Base-by-base conservation (phyloP, 2,113 vertebrate genomes). In the Cromileptes altivelis region DNA sequence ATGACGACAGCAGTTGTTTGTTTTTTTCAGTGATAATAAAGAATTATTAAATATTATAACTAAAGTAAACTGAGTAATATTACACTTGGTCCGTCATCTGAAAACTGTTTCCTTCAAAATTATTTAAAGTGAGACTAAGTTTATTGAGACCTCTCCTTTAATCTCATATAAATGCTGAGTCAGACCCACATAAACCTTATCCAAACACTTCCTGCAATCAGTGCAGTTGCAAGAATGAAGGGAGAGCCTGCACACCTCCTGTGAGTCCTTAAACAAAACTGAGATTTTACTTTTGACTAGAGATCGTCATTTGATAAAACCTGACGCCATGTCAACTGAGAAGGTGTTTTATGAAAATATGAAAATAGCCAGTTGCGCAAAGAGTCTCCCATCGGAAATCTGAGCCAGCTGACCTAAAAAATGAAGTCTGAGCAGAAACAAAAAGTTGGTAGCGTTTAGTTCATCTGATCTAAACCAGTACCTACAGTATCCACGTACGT, bases 401-500 rank as follows among this genome's bases (percentile, higher is more conserved):
- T 21, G 10, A 72, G 30, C 63, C 30, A 42, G 11, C 4, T 62
- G 30, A 45, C 19, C 40, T n/a, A 3, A 80, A 15, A 12, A 11
- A 2, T 4, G 0, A 4, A 4, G 50, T 2, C 8, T 53, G 3
- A 67, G 49, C 18, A 13, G 6, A 79, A 55, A 70, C n/a, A 50
- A 61, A 81, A 40, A 19, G 23, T 9, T 9, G 14, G 3, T 18
- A 45, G 6, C 14, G 12, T 8, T 8, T 18, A 4, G 18, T 60
- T 55, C 19, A n/a, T 30, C 37, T 70, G 15, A 62, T 18, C 8
- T 52, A 37, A 70, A 2, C 37, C 17, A 76, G 95, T 25, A 47
- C 12, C 23, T 55, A 42, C 94, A 94, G 94, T 89, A 45, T 45
- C 42, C 42, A 10, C 9, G 12, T 12, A 11, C 8, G 11, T 1